Base-by-base conservation (phyloP, 2,113 vertebrate genomes). In the Odontophorus gujanensis region DNA sequence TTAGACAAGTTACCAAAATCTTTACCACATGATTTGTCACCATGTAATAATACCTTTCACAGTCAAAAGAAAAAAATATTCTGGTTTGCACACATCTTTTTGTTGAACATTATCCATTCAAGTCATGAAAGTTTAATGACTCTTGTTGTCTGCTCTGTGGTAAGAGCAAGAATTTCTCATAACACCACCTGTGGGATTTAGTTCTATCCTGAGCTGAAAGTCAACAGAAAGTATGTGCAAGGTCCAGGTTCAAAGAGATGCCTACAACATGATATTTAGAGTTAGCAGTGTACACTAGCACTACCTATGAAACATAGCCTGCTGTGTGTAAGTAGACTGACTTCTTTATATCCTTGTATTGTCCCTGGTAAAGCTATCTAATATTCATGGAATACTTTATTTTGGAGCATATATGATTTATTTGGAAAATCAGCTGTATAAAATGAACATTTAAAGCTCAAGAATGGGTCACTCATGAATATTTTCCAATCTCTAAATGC, bases 71-170 rank as follows among this genome's bases (percentile, higher is more conserved):
- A 85, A 92, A 92, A 81, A 57, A 71, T 85, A 94, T 66, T 89
- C 76, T 87, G 36, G 45, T 51, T 93, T 87, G 69, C 65, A 57
- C 16, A 38, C 63, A 59, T 92, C 28, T 90, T 65, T 87, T 73
- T 95, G 88, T 88, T 90, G 79, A 95, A 88, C 76, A 88, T 85
- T 92, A 90, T 88, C 76, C 61, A 90, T 94, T 94, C 90, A 96
- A 86, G 61, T 87, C 11, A 94, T 94, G 68, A 95, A 94, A 93
- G 81, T 96, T 95, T 95, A 95, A 96, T 93, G 72, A 85, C 25
- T 74, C 55, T 92, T 94, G 32, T 92, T 95, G 79, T 93, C 68
- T 90, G 42, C 65, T 81, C 68, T 92, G 34, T 85, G 82, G 93
- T 95, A 90, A 96, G 92, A 94, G 88, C 57, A 86, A 87, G 51